phyloP scores from a whole-genome alignment of 2,797 vertebrate species.

The Sebastes taczanowskii region DNA sequence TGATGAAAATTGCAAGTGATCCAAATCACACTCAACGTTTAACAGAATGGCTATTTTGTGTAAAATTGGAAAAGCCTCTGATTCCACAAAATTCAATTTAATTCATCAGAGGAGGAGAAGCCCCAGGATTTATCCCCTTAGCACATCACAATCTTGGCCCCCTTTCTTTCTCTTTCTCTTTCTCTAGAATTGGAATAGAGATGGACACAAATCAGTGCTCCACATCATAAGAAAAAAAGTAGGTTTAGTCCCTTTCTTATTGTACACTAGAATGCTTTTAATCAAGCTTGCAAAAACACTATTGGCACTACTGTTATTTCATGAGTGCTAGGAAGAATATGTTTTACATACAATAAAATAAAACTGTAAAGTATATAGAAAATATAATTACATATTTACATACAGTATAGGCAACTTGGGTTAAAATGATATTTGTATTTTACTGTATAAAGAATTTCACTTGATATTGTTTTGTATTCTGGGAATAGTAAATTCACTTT shows the following conservation, averaged over 20 bases:
- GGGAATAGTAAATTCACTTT: conserved; percentile 37
- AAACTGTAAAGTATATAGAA: not conserved
- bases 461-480: conserved; percentile 40
- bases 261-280: not conserved
- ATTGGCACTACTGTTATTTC: not conserved
- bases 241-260: not conserved
- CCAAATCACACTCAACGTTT: not conserved
- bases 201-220: not conserved
- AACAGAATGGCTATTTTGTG: not conserved
- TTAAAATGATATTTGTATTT: not conserved
- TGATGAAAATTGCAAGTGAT: not conserved
- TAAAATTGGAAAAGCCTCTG: not conserved
- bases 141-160: conserved; percentile 7
- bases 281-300: not conserved
- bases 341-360: not conserved
- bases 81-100: not conserved
- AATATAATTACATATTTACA: not conserved
- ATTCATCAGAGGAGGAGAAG: conserved; percentile 4
- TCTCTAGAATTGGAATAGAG: not conserved
- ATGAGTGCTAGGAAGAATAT: not conserved
- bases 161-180: not conserved
- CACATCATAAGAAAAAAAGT: not conserved
- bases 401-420: not conserved
- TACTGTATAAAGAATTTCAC: not conserved
- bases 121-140: conserved; percentile 3